Evolutionary conservation across 2,888 invertebrate species (phyloP), one percentile per base, ranked within the genome.

Genomic region (Latrodectus elegans): DNA sequence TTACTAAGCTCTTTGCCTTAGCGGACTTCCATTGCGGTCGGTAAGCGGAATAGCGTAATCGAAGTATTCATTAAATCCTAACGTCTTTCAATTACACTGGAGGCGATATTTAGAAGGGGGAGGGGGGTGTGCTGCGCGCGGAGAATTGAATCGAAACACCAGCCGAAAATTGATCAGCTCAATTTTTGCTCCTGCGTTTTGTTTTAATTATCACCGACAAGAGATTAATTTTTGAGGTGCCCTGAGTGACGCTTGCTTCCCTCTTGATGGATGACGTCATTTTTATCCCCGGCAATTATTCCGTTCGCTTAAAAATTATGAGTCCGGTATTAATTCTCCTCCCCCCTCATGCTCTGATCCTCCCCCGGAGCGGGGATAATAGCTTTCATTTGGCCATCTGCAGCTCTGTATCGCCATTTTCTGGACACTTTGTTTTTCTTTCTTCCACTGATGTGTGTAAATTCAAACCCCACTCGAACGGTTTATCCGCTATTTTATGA

Each of bases 191-290:
- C 80, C 81, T 73, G 81, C 86, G 86, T 87, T 87, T 87, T 87
- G 81, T 87, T 87, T 87, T 87, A 87, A 87, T 87, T 87, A 87
- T 87, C 86, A 87, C 81, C 86, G 86, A 87, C 86, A 87, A 72
- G 86, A 87, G 86, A 87, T 87, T 87, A 87, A 87, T 87, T 87
- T 87, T 87, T 87, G 71, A 76, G 86, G 60, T 38, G 38, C 60
- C 76, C 55, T 87, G 86, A 87, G 67, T 87, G 86, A 87, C 86
- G 86, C 81, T 55, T 81, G 77, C 75, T 87, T 87, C 51, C 65
- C 70, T 51, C 72, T 68, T 87, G 86, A 87, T 87, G 81, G 81
- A 87, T 87, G 65, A 72, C 81, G 86, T 87, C 86, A 87, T 87
- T 87, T 87, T 87, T 87, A 87, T 87, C 77, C 86, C 55, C 81